Conservation (phyloP, 2,113 vertebrate genomes). For the Terrapene triunguis region DNA sequence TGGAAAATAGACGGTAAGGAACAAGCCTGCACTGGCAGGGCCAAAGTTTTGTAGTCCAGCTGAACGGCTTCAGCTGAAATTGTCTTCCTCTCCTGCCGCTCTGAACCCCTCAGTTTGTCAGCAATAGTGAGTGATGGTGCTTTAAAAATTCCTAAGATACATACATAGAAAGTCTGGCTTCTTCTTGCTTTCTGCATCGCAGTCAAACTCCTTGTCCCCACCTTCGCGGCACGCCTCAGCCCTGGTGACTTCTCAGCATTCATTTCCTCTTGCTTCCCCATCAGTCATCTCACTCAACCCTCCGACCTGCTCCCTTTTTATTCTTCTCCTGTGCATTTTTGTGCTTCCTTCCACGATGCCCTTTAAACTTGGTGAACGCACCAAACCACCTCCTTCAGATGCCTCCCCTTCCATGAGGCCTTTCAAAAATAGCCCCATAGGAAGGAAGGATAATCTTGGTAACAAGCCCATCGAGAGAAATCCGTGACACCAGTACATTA, state of each 20-base stretch:
- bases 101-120: background rate
- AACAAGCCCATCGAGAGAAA: background rate
- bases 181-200: background rate
- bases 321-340: background rate
- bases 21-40: background rate
- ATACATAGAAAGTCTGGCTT: background rate
- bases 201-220: background rate
- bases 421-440: background rate
- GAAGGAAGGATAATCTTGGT: background rate
- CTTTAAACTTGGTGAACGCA: background rate
- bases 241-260: background rate
- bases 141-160: background rate
- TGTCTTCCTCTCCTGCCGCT: background rate
- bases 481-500: background rate
- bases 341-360: background rate
- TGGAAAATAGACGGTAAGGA: background rate
- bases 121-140: background rate
- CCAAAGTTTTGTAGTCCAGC: background rate
- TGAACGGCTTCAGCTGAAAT: background rate
- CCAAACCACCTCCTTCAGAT: background rate
- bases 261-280: background rate
- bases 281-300: background rate
- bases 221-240: background rate
- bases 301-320: background rate
- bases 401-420: background rate